phyloP scores from a whole-genome alignment of 2,888 invertebrate genomes.

The Drosophila monieri region DNA sequence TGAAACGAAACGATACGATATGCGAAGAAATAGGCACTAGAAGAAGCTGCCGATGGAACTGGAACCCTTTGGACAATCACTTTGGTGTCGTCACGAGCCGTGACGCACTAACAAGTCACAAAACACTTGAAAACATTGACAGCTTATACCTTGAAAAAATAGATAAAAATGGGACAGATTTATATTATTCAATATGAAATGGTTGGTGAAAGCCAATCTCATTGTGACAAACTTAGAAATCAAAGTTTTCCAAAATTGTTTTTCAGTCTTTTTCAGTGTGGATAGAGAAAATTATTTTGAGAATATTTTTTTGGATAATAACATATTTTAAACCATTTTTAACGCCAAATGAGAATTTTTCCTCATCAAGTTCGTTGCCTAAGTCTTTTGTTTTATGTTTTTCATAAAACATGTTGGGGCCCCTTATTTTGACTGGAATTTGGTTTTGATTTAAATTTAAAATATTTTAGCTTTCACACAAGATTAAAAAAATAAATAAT shows the following conservation, averaged over 20 bases:
- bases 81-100: constrained; percentile 57
- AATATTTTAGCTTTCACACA: too few species aligned
- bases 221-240: neutral
- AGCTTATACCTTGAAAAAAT: constrained; percentile 5
- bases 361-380: constrained; percentile 48
- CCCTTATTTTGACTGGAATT: too few species aligned
- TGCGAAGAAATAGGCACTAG: constrained; percentile 40
- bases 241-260: neutral
- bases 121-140: constrained; percentile 13
- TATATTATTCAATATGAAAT: neutral
- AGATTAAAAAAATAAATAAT: too few species aligned
- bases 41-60: constrained; percentile 30
- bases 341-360: neutral
- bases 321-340: neutral
- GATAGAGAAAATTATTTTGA: neutral
- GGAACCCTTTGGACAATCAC: constrained; percentile 51
- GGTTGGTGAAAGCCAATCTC: neutral
- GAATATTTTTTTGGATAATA: neutral
- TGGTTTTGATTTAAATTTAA: neutral
- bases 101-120: constrained; percentile 54
- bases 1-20: constrained; percentile 36
- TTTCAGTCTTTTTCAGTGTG: neutral
- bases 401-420: too few species aligned
- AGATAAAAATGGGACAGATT: neutral
- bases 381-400: constrained; percentile 66